These are phyloP conservation scores for Scolopax rusticola DNA, from an alignment of 2,797 vertebrate species.

Conservation along the genomic window DNA sequence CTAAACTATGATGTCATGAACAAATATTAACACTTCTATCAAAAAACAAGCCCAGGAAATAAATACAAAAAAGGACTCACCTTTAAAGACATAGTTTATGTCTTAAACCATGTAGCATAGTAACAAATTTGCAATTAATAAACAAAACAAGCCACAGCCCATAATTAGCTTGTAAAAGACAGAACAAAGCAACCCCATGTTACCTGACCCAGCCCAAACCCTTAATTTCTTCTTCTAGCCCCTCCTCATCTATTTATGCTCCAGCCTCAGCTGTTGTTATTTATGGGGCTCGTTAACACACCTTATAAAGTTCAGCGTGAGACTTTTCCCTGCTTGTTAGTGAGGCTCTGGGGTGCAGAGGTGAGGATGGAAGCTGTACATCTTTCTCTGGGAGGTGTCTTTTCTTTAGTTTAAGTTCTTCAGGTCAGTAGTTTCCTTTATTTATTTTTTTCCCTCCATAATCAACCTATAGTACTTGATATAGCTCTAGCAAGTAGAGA, in stretches of 20 bases:
- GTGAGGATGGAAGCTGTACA: rapidly evolving
- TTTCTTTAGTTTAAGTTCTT: neutral
- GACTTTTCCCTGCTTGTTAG: neutral
- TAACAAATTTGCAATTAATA: rapidly evolving
- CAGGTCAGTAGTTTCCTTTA: neutral
- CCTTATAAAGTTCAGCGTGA: neutral
- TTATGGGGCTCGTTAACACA: slow-evolving; percentile 20
- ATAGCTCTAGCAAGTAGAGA: rapidly evolving
- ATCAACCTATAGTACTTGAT: rapidly evolving
- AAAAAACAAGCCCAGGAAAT: rapidly evolving
- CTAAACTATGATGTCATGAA: rapidly evolving
- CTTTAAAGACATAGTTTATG: rapidly evolving
- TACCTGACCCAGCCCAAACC: rapidly evolving
- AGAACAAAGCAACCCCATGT: rapidly evolving
- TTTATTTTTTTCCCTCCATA: rapidly evolving
- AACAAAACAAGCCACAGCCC: neutral
- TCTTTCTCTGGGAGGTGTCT: neutral
- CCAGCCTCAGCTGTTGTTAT: neutral
- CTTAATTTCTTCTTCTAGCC: rapidly evolving
- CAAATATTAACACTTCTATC: rapidly evolving
- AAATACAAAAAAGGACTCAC: rapidly evolving
- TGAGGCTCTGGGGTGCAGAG: neutral
- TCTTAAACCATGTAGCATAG: rapidly evolving
- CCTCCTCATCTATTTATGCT: neutral
- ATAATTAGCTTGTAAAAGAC: rapidly evolving